Base-by-base conservation (phyloP, 2,797 vertebrate genomes). In the Furcifer pardalis region DNA sequence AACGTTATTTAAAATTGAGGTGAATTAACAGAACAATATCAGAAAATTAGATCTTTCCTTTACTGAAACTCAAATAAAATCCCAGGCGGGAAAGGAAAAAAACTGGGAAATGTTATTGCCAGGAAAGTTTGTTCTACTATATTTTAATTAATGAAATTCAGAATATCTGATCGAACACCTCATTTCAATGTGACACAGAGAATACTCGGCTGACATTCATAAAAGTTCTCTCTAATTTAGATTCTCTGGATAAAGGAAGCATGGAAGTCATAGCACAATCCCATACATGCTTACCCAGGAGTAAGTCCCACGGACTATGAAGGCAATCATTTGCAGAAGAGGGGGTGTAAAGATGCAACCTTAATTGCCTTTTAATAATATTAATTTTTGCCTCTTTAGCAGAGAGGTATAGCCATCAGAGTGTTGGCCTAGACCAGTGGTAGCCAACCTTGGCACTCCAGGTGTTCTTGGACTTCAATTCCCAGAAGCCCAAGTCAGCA, bases 291-390 rank as follows among this genome's bases (percentile, higher is more conserved):
- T 49, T 68, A 65, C n/a, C 60, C 40, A 44, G 21, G 21, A 32
- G 17, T 32, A 79, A 23, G 9, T 6, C 40, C 30, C 19, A 32
- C 27, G 30, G 56, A 25, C 21, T 27, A 56, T 23, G 37, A 27
- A 56, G 27, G 12, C 12, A 12, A 13, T 46, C 49, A 73, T 44
- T 49, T 21, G 9, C 21, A n/a, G 13, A 56, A 56, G 4, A 42
- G 23, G 42, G 69, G 23, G 8, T 42, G 10, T 42, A 42, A 40
- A 8, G 40, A 4, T 71, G 40, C 69, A 71, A n/a, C 9, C 49
- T 27, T 77, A 23, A 73, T 35, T 68, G 32, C 37, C 0, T 5
- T 85, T 82, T 44, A 30, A 84, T 85, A 91, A 80, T 3, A 66
- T 25, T 4, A 86, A 71, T 0, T 21, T 7, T 8, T 7, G 25